Percentiles rank a stretch among this genome's conserved stretches.
These are phyloP conservation scores for Corythornis vintsioides DNA, from an alignment of 2,113 vertebrate genomes.

Conservation along the genomic window DNA sequence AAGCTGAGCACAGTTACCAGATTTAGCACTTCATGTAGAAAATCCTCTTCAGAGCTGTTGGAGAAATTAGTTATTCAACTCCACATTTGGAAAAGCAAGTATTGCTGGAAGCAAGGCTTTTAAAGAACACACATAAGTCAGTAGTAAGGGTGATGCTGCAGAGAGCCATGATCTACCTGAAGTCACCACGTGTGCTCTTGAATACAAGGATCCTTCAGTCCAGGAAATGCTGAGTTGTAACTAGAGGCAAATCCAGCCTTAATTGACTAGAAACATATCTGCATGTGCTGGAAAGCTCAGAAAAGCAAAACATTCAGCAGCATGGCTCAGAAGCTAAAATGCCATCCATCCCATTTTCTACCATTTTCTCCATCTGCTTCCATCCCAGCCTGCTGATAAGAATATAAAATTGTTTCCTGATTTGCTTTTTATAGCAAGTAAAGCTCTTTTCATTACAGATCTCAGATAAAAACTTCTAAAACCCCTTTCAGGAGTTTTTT, in stretches of 20 bases:
- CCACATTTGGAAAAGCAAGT: slow-evolving; percentile 13
- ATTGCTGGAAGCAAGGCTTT: slow-evolving; percentile 31
- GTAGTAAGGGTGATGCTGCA: neutral
- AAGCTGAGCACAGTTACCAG: neutral
- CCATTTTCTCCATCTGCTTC: slow-evolving; percentile 40
- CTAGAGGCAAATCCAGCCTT: slow-evolving; percentile 14
- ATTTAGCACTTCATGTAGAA: slow-evolving; percentile 1
- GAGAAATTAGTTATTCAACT: slow-evolving; percentile 29
- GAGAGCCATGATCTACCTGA: slow-evolving; percentile 40
- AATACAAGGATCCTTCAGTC: slow-evolving; percentile 17
- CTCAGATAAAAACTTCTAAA: neutral
- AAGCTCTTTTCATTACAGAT: neutral
- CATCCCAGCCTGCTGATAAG: neutral
- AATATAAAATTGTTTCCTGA: slow-evolving; percentile 18
- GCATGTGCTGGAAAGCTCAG: neutral
- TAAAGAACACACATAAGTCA: slow-evolving; percentile 38
- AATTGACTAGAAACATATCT: slow-evolving; percentile 13
- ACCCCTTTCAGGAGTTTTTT: neutral
- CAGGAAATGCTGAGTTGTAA: slow-evolving; percentile 20
- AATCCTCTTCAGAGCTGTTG: neutral
- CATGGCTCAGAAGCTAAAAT: slow-evolving; percentile 38
- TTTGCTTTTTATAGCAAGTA: neutral
- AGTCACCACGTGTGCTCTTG: slow-evolving; percentile 25
- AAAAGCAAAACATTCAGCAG: neutral
- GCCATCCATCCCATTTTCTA: neutral